These are phyloP conservation scores for Asobara japonica DNA, from an alignment of 1,140 invertebrate genomes.

Conservation along the genomic window DNA sequence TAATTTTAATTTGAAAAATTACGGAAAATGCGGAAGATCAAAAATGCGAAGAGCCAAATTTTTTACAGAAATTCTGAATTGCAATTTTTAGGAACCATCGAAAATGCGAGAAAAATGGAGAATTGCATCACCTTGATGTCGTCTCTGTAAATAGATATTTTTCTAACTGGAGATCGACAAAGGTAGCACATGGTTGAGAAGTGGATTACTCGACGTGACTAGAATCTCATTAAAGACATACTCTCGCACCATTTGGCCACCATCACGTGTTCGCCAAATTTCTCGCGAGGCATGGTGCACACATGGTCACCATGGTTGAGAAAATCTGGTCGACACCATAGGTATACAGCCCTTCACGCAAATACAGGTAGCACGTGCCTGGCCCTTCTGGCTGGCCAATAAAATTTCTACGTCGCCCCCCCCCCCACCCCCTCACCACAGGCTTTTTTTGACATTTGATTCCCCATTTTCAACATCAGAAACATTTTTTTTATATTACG, in stretches of 20 bases:
- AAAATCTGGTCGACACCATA: neutral
- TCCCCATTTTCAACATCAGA: too few species aligned
- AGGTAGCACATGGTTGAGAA: neutral
- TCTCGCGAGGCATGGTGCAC: constrained; percentile 22
- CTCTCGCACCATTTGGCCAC: constrained; percentile 9
- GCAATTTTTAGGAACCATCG: too few species aligned
- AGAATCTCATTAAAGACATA: constrained; percentile 49
- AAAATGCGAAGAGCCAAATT: too few species aligned
- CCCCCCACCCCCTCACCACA: neutral
- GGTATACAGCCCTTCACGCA: neutral
- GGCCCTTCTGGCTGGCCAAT: neutral
- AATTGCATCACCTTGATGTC: too few species aligned
- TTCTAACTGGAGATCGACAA: neutral
- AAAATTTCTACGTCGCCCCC: too few species aligned
- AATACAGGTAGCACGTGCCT: constrained; percentile 35
- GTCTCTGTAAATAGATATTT: too few species aligned
- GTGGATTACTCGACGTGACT: constrained; percentile 39
- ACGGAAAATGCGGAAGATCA: too few species aligned
- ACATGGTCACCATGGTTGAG: constrained; percentile 9
- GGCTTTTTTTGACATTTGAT: too few species aligned
- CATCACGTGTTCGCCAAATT: constrained; percentile 45
- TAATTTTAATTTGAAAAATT: too few species aligned
- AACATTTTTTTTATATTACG: too few species aligned
- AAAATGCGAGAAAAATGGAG: neutral
- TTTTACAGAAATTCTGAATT: too few species aligned